Conservation (phyloP, 2,888 invertebrate species). For the Augiades crinisus region DNA sequence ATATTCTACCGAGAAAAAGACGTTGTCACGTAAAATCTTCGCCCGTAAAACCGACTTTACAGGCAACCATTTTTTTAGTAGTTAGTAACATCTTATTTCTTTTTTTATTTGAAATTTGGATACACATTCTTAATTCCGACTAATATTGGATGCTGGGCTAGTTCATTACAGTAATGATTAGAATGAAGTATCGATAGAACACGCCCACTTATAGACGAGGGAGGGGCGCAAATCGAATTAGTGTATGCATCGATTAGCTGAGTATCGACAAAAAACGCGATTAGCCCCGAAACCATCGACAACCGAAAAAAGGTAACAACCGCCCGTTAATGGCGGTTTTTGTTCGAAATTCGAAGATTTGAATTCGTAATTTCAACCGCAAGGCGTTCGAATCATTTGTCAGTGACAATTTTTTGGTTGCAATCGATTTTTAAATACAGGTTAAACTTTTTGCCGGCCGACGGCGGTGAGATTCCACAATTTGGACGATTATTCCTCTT, state of each 20-base stretch:
- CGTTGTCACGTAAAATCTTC: too few relatives aligned
- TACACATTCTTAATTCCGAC: too few relatives aligned
- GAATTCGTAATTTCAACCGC: constrained; percentile 80
- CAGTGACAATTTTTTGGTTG: constrained; percentile 80
- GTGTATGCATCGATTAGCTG: constrained; percentile 77
- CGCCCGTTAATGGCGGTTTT: constrained; percentile 77
- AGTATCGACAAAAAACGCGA: constrained; percentile 76
- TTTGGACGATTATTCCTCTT: constrained; percentile 37
- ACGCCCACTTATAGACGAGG: constrained; percentile 72
- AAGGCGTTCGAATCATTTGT: constrained; percentile 80
- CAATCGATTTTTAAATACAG: constrained; percentile 82
- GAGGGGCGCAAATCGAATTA: constrained; percentile 78
- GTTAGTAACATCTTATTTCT: too few relatives aligned
- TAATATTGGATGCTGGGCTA: constrained; percentile 20
- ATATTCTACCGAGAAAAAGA: too few relatives aligned
- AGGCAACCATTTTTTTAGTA: too few relatives aligned
- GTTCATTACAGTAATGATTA: constrained; percentile 48
- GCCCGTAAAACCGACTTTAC: too few relatives aligned
- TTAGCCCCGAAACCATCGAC: constrained; percentile 78
- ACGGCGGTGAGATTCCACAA: constrained; percentile 43
- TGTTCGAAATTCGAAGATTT: constrained; percentile 78
- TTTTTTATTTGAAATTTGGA: too few relatives aligned
- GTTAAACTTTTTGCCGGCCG: constrained; percentile 56
- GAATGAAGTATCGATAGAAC: constrained; percentile 67
- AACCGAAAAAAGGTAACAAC: constrained; percentile 74